Percentiles rank a stretch among this genome's conserved stretches.
phyloP scores from a whole-genome alignment of 2,113 vertebrate species.

The Megaceryle torquata region DNA sequence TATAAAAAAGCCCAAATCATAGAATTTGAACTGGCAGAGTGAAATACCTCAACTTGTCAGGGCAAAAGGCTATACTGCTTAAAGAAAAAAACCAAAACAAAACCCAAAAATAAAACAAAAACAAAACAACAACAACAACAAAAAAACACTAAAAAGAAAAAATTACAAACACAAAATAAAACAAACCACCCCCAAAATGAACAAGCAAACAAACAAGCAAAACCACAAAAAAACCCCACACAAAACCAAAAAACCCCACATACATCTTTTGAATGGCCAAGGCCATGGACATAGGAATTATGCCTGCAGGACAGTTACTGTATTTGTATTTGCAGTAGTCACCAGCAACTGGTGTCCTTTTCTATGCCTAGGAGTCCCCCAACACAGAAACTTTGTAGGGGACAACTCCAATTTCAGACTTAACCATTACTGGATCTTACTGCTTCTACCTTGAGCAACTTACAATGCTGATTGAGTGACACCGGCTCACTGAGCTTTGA shows the following conservation, averaged over 20 bases:
- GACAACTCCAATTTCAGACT: background rate
- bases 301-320: background rate
- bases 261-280: background rate
- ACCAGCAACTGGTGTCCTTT: background rate
- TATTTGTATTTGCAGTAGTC: background rate
- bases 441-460: background rate
- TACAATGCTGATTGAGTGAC: background rate
- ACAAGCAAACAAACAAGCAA: background rate
- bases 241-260: background rate
- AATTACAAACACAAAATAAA: no score
- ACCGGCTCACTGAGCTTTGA: background rate
- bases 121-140: background rate
- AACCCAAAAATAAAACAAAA: background rate
- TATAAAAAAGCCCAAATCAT: background rate
- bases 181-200: background rate
- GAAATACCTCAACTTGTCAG: background rate
- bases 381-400: background rate
- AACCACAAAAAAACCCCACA: no score
- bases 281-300: background rate
- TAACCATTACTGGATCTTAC: background rate
- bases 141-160: no score
- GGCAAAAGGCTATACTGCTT: background rate
- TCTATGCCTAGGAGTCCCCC: fast-evolving
- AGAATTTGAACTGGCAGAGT: background rate
- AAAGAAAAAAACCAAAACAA: background rate